Conservation (phyloP, 2,888 invertebrate genomes). For the Cataglyphis altisquamis region DNA sequence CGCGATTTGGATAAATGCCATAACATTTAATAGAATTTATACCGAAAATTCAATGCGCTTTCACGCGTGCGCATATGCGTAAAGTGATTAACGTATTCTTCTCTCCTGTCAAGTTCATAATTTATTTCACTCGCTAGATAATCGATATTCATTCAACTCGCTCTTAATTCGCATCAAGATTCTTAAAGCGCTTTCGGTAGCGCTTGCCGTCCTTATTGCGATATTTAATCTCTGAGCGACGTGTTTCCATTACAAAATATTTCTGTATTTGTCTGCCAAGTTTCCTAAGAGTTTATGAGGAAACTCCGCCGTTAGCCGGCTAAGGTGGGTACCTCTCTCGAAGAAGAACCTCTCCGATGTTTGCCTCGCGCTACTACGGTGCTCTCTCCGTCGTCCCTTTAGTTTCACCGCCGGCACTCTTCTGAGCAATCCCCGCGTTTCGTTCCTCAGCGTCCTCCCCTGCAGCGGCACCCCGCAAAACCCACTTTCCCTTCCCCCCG, state of each 20-base stretch:
- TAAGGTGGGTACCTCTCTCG: conserved; percentile 69
- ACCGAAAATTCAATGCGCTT: not conserved
- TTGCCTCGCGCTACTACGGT: conserved; percentile 76
- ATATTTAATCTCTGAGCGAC: conserved; percentile 83
- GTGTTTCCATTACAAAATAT: conserved; percentile 84
- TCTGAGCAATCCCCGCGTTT: conserved; percentile 37
- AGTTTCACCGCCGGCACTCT: conserved; percentile 51
- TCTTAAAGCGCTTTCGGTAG: conserved; percentile 48
- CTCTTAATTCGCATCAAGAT: conserved; percentile 54
- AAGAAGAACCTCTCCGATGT: conserved; percentile 75
- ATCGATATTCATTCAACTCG: conserved; percentile 46
- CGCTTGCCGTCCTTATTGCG: conserved; percentile 76
- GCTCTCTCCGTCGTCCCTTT: conserved; percentile 70
- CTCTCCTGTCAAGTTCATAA: not conserved
- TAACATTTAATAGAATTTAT: conserved; percentile 37
- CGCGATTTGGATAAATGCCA: conserved; percentile 42
- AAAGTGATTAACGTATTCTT: conserved; percentile 1
- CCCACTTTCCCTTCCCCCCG: conserved; percentile 52
- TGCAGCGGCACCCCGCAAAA: conserved; percentile 66
- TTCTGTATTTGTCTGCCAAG: conserved; percentile 84
- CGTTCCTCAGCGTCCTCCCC: conserved; percentile 50
- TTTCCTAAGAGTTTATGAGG: conserved; percentile 84
- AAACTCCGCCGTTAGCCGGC: conserved; percentile 79
- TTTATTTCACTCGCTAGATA: conserved; percentile 16
- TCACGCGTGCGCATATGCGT: not conserved